Evolutionary conservation across 2,797 vertebrate species (phyloP), one percentile per base, ranked within the genome.

Genomic region (Glossophaga mutica): DNA sequence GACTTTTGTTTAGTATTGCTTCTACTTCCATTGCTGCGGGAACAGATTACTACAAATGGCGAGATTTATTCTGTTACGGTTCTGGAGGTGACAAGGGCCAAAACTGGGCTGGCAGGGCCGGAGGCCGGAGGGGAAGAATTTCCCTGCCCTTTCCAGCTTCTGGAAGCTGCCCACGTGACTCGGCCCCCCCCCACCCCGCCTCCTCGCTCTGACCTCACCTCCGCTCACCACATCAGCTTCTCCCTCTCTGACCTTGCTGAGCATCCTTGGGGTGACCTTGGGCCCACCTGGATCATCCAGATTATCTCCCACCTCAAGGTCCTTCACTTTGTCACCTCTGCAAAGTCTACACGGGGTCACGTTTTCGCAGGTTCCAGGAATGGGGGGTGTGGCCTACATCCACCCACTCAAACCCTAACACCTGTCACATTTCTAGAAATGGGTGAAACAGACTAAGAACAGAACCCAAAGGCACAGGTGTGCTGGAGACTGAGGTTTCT

Each of bases 311-410:
- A 8, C 1, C 21, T 5, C 24, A 2, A 4, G 11, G 15, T 32
- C 48, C 37, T 48, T 11, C 0, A 10, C 24, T 37, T 3, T 19
- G 22, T 8, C 39, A 46, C 16, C 2, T 3, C 52, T 50, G 34
- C 34, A 57, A 5, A 21, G 39, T 46, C 55, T 5, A 0, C 12
- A 4, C 4, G 21, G 68, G 5, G 19, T 59, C 55, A 7, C 21
- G 1, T 1, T 12, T 2, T 26, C 67, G 4, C n/a, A 3, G 68
- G 34, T 9, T 37, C 52, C 18, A 5, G 1, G 44, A 11, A 19
- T 18, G 0, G 0, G 0, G 7, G 4, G 2, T 0, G 0, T 9
- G n/a, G 11, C 29, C 16, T 8, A 0, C 0, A 1, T 2, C 14
- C 0, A 10, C 10, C 12, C 12, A 6, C 21, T 39, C 39, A 10